These are phyloP conservation scores for Tuta absoluta DNA, from an alignment of 2,888 invertebrate genomes.

Conservation along the genomic window DNA sequence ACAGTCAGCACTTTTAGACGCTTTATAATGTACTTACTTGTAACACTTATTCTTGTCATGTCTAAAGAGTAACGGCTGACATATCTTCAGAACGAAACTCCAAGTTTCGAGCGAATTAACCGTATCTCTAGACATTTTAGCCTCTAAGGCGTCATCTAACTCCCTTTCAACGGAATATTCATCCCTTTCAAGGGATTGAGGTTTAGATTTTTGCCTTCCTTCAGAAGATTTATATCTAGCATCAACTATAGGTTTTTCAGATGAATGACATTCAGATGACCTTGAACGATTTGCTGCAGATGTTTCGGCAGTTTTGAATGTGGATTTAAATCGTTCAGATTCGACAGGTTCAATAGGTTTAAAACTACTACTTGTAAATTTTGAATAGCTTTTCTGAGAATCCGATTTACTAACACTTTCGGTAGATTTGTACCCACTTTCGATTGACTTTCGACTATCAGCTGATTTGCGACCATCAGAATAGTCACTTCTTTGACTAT, in stretches of 20 bases:
- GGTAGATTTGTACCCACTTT: conserved; percentile 51
- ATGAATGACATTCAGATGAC: neutral
- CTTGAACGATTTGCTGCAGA: neutral
- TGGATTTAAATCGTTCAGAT: conserved; percentile 2
- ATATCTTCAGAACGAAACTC: conserved; percentile 74
- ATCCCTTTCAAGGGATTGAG: neutral
- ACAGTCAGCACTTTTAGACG: too few relatives aligned
- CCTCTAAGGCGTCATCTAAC: conserved; percentile 43
- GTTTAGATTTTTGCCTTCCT: conserved; percentile 4
- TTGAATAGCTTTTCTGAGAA: neutral
- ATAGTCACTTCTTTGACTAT: conserved; percentile 53
- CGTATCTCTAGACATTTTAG: conserved; percentile 57
- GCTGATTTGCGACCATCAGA: conserved; percentile 57
- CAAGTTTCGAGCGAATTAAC: conserved; percentile 70
- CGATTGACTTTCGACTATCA: conserved; percentile 53
- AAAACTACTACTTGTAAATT: neutral
- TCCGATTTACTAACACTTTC: conserved; percentile 40
- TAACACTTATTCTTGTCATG: conserved; percentile 74
- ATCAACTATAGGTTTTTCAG: conserved; percentile 11
- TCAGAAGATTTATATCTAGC: conserved; percentile 28
- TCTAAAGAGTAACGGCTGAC: conserved; percentile 71
- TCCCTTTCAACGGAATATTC: conserved; percentile 56
- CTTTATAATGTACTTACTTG: conserved; percentile 59
- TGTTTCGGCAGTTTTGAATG: neutral
- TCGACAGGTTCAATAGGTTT: conserved; percentile 1